Conservation (phyloP, 2,888 invertebrate genomes). For the Parthenolecanium corni region DNA sequence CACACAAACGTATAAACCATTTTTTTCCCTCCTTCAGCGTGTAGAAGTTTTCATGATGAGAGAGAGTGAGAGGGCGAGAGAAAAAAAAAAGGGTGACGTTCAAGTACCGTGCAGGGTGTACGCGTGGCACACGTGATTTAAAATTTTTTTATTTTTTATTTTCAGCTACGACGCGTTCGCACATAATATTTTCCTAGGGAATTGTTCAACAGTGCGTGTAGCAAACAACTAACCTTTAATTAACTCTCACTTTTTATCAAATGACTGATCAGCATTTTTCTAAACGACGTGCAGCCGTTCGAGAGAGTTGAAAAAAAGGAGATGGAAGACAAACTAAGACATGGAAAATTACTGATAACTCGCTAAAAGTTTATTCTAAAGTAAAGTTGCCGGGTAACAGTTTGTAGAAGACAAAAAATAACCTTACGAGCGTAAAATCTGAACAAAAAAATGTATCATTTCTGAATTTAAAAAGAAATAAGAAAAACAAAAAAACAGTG, state of each 20-base stretch:
- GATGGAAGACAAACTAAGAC: not conserved
- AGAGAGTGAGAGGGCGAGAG: too few relatives aligned
- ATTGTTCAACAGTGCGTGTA: constrained; percentile 24
- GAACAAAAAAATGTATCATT: too few relatives aligned
- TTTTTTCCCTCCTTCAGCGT: not conserved
- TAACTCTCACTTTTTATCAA: constrained; percentile 27
- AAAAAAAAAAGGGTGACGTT: constrained; percentile 23
- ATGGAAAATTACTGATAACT: too few relatives aligned
- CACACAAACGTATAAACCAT: not conserved
- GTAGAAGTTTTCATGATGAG: not conserved
- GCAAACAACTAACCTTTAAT: constrained; percentile 28
- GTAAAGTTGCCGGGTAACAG: too few relatives aligned
- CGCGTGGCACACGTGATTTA: constrained; percentile 27
- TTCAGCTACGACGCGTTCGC: constrained; percentile 24
- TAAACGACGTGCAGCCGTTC: not conserved
- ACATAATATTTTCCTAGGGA: constrained; percentile 26
- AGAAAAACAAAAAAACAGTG: too few relatives aligned
- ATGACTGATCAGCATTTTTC: constrained; percentile 11
- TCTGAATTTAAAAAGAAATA: too few relatives aligned
- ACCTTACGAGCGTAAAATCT: too few relatives aligned
- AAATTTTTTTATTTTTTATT: constrained; percentile 22
- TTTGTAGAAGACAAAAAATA: too few relatives aligned
- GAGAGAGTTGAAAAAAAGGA: not conserved
- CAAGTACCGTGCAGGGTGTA: constrained; percentile 27
- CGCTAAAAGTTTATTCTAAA: too few relatives aligned